phyloP scores from a whole-genome alignment of 2,888 invertebrate genomes.

The Thereva unica region DNA sequence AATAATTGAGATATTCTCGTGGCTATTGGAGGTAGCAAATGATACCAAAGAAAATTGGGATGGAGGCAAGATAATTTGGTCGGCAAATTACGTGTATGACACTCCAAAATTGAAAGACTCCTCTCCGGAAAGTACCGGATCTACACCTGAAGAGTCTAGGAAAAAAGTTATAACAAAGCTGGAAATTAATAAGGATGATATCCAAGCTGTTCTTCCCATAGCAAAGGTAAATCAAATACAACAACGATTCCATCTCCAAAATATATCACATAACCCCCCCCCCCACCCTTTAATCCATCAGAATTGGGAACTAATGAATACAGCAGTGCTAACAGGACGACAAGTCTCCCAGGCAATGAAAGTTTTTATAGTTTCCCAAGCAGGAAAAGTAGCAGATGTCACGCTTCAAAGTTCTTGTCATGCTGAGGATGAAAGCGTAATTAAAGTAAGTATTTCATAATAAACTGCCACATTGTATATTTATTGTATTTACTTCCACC shows the following conservation, averaged over 20 bases:
- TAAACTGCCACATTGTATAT: background rate
- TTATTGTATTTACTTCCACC: background rate
- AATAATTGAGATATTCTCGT: conserved; percentile 85
- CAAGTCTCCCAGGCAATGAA: conserved; percentile 95
- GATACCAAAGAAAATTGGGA: conserved; percentile 77
- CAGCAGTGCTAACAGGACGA: conserved; percentile 90
- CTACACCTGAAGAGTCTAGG: conserved; percentile 56
- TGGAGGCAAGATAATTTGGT: conserved; percentile 87
- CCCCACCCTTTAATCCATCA: conserved; percentile 51
- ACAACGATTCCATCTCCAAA: background rate
- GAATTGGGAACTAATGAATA: conserved; percentile 96
- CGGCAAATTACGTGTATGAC: conserved; percentile 73
- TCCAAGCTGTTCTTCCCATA: conserved; percentile 90
- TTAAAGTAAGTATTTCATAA: conserved; percentile 71
- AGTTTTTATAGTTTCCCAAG: conserved; percentile 92
- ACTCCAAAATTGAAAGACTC: conserved; percentile 58
- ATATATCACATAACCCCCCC: conserved; percentile 1
- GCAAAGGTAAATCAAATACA: conserved; percentile 71
- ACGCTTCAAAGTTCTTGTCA: conserved; percentile 93
- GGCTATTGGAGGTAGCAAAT: conserved; percentile 86
- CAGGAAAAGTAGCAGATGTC: conserved; percentile 92
- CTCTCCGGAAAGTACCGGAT: conserved; percentile 48
- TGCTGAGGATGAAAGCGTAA: conserved; percentile 92
- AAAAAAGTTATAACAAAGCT: conserved; percentile 79
- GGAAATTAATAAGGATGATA: conserved; percentile 91